phyloP scores from a whole-genome alignment of 2,113 vertebrate genomes.

The Rhegmatorhina hoffmannsi region DNA sequence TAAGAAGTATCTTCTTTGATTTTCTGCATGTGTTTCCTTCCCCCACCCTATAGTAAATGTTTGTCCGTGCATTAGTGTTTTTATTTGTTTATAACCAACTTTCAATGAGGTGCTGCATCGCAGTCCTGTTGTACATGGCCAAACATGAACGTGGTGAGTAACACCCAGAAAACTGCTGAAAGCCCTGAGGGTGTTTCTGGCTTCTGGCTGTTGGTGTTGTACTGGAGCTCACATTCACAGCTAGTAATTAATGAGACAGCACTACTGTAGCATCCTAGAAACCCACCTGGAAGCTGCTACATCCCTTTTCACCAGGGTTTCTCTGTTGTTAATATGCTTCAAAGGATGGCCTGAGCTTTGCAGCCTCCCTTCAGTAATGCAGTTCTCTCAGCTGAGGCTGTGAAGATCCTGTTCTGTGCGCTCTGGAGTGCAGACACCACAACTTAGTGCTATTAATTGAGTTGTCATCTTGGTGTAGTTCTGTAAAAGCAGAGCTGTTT shows the following conservation, averaged over 20 bases:
- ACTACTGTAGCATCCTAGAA: background rate
- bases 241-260: background rate
- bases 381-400: background rate
- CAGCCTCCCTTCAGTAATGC: background rate
- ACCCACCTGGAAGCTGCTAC: background rate
- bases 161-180: background rate
- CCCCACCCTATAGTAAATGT: background rate
- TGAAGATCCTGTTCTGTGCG: rapidly evolving
- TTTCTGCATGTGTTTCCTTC: background rate
- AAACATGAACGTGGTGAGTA: background rate
- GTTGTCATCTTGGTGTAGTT: background rate
- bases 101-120: background rate
- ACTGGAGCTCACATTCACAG: background rate
- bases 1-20: background rate
- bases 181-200: background rate
- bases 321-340: background rate
- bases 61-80: background rate
- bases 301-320: background rate
- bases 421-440: background rate
- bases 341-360: background rate
- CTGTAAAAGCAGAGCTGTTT: background rate
- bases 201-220: background rate
- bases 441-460: background rate
- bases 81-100: background rate
- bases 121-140: background rate